Evolutionary conservation across 2,888 invertebrate genomes (phyloP).

Genomic region (Poecilus cupreus): DNA sequence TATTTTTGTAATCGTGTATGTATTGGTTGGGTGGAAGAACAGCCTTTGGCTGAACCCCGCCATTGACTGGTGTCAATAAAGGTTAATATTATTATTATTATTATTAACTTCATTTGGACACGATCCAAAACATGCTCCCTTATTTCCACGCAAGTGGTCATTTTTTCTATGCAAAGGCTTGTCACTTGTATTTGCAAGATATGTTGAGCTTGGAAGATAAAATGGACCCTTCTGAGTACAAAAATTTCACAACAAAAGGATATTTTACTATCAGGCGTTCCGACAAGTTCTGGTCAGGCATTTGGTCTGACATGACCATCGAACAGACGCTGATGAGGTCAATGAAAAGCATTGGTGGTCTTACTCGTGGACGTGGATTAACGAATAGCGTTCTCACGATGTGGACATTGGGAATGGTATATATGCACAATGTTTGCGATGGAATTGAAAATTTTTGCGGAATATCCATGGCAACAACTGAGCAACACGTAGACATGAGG

Average conservation of each 20-base stretch:
- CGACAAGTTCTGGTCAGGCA: constrained; percentile 64
- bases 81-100: no score
- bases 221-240: constrained; percentile 63
- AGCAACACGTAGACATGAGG: constrained; percentile 63
- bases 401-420: constrained; percentile 62
- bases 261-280: constrained; percentile 60
- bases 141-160: constrained; percentile 65
- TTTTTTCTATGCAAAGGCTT: constrained; percentile 67
- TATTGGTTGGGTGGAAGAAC: constrained; percentile 60
- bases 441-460: constrained; percentile 59
- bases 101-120: constrained; percentile 64
- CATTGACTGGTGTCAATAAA: no score
- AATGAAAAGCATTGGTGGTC: constrained; percentile 65
- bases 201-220: constrained; percentile 65
- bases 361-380: constrained; percentile 64
- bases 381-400: constrained; percentile 62
- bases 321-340: constrained; percentile 66
- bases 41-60: no score
- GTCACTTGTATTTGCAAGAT: constrained; percentile 69
- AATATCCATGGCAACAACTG: constrained; percentile 37
- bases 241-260: constrained; percentile 61
- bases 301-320: constrained; percentile 66
- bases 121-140: constrained; percentile 57
- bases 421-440: constrained; percentile 61
- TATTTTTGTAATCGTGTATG: no score